Base-by-base conservation (phyloP, 2,888 invertebrate species). In the Apotomis betuletana region DNA sequence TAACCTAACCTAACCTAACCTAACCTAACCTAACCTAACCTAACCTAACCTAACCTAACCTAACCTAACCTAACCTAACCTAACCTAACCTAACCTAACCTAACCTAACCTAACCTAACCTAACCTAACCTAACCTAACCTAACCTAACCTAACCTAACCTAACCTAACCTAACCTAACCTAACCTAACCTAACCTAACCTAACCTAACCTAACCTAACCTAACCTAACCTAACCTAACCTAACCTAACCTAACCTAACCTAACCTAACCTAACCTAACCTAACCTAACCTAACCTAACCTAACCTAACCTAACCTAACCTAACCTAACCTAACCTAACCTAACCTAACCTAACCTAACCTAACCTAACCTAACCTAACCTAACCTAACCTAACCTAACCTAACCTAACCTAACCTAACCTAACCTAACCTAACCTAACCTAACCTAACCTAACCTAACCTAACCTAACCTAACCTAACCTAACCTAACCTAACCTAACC, bases 61-160 rank as follows among this genome's bases (percentile, higher is more conserved):
- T 38, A 38, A 58, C 58, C 58, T 36, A 58, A 36, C 58, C 58
- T 38, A 38, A 58, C 58, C 58, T 36, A 58, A 36, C 58, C 58
- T 38, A 38, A 58, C 58, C 58, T 36, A 58, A 36, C 58, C 58
- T 38, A 38, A 58, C 58, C 58, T 36, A 58, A 36, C 58, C 58
- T 38, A 38, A 58, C 58, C 58, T 36, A 58, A 58, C 58, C 58
- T 58, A 58, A 71, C 70, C 70, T 71, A 71, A 71, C 67, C 70
- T 71, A 71, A 71, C 70, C 67, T 71, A 71, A 71, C 70, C 70
- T 71, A 67, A 71, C 70, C 67, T 67, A 71, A 71, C 70, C 67
- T 71, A 71, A 71, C 70, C 69, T 69, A 69, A 69, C 70, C 70
- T 71, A 71, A 71, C 70, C 70, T 71, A 71, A 71, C 70, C 68